Base-by-base conservation (phyloP, 1,140 invertebrate species). In the Melipona quadrifasciata region DNA sequence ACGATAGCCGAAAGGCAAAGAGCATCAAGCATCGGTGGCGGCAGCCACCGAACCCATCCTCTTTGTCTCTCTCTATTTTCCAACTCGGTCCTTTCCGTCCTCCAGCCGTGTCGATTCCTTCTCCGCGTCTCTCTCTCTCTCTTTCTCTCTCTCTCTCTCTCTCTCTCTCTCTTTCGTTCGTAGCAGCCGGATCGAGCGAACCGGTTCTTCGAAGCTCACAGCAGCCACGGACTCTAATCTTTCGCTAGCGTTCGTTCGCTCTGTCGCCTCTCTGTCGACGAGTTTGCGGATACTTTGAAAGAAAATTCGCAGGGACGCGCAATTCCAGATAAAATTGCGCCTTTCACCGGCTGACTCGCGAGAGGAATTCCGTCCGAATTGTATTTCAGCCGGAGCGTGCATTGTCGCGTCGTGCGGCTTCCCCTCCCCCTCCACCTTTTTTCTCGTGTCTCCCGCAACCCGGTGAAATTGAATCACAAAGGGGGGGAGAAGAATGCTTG, bases 221-320 rank as follows among this genome's bases (percentile, higher is more conserved):
- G 47, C 21, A 34, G 68, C 79, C 11, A 51, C 39, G 73, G 55
- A 17, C 71, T 79, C 82, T 86, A 71, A 70, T 80, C 76, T 67
- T 65, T 34, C 10, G 11, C 65, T 10, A 53, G 39, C 57, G 82
- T 11, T 65, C 77, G 77, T 77, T 57, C 77, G 77, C 77, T 72
- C 70, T 57, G 76, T 76, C 71, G 82, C 82, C 67, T 79, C 27
- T 53, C n/a, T 68, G 53, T 61, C 81, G 21, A 11, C 73, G 74
- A 83, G 82, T 83, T 83, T 79, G 65, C 65, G 65, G 82, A 79
- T 79, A 83, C 67, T 84, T 74, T 74, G 34, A 85, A 79, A 73
- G 82, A 76, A 74, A 80, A 84, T 61, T 80, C 86, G 75, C 19
- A 34, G 19, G 64, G 14, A 4, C 31, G 53, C 75, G 67, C 82